Evolutionary conservation across 2,888 invertebrate genomes (phyloP).

Genomic region (Galerucella nymphaeae): DNA sequence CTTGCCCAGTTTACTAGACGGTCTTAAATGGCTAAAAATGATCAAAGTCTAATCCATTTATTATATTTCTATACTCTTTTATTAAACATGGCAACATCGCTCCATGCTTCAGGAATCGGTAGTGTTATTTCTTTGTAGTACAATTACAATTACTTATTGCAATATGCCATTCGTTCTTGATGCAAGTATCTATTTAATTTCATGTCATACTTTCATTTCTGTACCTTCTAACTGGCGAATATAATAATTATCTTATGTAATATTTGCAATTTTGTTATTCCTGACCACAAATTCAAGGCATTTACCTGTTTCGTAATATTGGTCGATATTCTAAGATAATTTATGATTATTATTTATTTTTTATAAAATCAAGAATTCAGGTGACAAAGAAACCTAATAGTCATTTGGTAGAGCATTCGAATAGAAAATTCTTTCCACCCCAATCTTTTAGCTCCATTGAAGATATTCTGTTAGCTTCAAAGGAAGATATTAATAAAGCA

Average conservation of each 20-base stretch:
- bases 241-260: constrained; percentile 33
- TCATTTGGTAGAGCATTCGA: too few relatives aligned
- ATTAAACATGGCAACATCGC: constrained; percentile 23
- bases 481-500: too few relatives aligned
- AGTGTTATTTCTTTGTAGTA: constrained; percentile 28
- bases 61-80: not conserved
- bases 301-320: not conserved
- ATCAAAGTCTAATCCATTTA: too few relatives aligned
- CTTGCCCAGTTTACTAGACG: too few relatives aligned
- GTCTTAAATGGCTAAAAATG: too few relatives aligned
- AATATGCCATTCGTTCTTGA: constrained; percentile 39
- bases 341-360: not conserved
- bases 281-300: constrained; percentile 13
- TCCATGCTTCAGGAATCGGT: constrained; percentile 24
- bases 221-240: constrained; percentile 23
- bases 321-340: not conserved
- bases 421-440: too few relatives aligned
- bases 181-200: constrained; percentile 34
- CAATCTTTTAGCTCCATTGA: too few relatives aligned
- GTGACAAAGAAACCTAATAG: too few relatives aligned
- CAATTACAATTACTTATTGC: constrained; percentile 31
- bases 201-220: constrained; percentile 43
- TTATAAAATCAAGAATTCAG: too few relatives aligned
- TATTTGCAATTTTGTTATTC: constrained; percentile 14
- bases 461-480: too few relatives aligned